These are phyloP conservation scores for Caradrina clavipalpis DNA, from an alignment of 2,888 invertebrate species.

Conservation along the genomic window DNA sequence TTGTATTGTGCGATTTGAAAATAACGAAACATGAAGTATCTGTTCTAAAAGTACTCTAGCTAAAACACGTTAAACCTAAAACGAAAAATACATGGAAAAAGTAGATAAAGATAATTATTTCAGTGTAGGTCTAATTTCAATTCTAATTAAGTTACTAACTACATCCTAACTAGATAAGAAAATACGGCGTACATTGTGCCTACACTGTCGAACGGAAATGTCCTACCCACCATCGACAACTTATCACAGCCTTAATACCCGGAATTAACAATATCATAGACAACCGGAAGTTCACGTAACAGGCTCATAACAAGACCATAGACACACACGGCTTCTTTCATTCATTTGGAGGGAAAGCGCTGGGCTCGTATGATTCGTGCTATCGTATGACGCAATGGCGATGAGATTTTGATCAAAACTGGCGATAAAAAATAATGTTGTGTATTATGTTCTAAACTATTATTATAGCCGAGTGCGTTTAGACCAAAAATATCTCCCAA, in stretches of 20 bases:
- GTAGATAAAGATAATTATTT: background rate
- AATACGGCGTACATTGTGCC: background rate
- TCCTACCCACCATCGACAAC: slow-evolving; percentile 7
- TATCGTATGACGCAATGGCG: slow-evolving; percentile 36
- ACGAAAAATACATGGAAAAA: background rate
- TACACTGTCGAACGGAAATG: slow-evolving; percentile 31
- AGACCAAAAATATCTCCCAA: too few relatives aligned
- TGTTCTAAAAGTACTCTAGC: too few relatives aligned
- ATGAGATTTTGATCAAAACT: slow-evolving; percentile 38
- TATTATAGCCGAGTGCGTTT: too few relatives aligned
- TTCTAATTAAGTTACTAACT: background rate
- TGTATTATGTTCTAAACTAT: background rate
- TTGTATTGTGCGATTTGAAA: too few relatives aligned
- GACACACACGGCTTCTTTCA: slow-evolving; percentile 53
- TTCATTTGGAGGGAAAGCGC: slow-evolving; percentile 68
- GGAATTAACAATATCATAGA: slow-evolving; percentile 48
- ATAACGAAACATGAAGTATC: too few relatives aligned
- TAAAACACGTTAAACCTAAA: background rate
- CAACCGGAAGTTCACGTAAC: slow-evolving; percentile 60
- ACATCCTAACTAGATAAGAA: slow-evolving; percentile 21
- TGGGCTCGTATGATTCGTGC: slow-evolving; percentile 24
- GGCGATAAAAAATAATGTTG: slow-evolving; percentile 14
- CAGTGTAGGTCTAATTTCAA: background rate
- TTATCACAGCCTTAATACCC: slow-evolving; percentile 14
- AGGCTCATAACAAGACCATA: slow-evolving; percentile 57